phyloP scores from a whole-genome alignment of 1,140 invertebrate species.

The Alviniconcha marisindica region DNA sequence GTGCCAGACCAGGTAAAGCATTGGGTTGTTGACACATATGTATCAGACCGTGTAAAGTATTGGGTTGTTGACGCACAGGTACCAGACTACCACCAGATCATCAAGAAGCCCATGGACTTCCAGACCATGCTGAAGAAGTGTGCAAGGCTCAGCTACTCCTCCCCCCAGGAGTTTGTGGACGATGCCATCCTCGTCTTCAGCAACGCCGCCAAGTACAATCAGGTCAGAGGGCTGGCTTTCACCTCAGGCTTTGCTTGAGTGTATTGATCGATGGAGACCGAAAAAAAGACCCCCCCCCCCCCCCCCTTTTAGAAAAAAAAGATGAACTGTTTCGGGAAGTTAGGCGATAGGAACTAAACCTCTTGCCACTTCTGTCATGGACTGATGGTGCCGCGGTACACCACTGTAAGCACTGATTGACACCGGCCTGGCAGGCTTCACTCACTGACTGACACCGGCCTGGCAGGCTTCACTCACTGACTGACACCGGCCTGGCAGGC shows the following conservation, averaged over 20 bases:
- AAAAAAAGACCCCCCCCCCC: too few species aligned
- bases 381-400: too few species aligned
- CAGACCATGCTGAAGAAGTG: conserved; percentile 69
- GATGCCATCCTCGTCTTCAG: conserved; percentile 68
- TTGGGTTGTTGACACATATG: too few species aligned
- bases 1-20: too few species aligned
- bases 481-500: too few species aligned
- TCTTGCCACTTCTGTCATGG: background rate
- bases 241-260: background rate
- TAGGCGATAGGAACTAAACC: background rate
- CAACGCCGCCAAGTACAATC: conserved; percentile 68
- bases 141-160: conserved; percentile 65
- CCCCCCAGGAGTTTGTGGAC: conserved; percentile 67
- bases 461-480: too few species aligned
- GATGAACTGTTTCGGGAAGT: background rate
- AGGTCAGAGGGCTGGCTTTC: conserved; percentile 48
- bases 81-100: conserved; percentile 70
- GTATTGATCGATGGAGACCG: background rate
- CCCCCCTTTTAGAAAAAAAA: background rate
- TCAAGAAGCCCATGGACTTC: conserved; percentile 71
- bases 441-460: too few species aligned
- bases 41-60: too few species aligned
- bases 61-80: conserved; percentile 66
- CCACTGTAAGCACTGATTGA: too few species aligned
- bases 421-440: too few species aligned